phyloP scores from a whole-genome alignment of 2,113 vertebrate genomes.

The Arvicanthis niloticus region DNA sequence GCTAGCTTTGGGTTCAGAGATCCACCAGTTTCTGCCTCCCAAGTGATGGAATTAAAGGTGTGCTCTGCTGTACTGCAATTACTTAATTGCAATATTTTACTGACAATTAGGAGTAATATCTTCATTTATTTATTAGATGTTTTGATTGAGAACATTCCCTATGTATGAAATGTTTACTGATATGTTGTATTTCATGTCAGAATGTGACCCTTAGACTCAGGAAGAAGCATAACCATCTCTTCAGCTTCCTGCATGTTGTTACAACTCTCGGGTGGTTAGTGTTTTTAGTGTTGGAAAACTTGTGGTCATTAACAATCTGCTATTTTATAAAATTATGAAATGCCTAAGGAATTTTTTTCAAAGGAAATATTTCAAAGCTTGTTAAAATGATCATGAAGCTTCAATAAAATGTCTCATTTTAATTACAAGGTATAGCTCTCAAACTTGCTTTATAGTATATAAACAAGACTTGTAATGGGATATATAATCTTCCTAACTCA shows the following conservation, averaged over 20 bases:
- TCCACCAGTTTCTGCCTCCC: not conserved
- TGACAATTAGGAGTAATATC: conserved; percentile 21
- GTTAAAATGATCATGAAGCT: conserved; percentile 60
- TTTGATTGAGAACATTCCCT: conserved; percentile 44
- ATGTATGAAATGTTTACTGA: conserved; percentile 2
- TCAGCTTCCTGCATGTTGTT: conserved; percentile 21
- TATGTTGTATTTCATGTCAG: conserved; percentile 45
- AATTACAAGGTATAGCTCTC: conserved; percentile 55
- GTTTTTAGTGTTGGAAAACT: conserved; percentile 30
- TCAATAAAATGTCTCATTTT: conserved; percentile 60
- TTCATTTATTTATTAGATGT: conserved; percentile 27
- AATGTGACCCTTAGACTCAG: conserved; percentile 41
- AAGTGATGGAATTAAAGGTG: not conserved
- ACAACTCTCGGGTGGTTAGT: not conserved
- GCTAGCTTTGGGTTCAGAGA: not conserved
- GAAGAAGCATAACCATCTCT: not conserved
- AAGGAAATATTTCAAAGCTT: conserved; percentile 45
- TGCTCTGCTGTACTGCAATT: not conserved
- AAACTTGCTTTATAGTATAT: conserved; percentile 52
- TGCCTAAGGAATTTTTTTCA: conserved; percentile 56
- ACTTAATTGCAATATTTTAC: conserved; percentile 47
- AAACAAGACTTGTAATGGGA: conserved; percentile 50
- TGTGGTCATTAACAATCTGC: conserved; percentile 56
- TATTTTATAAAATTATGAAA: conserved; percentile 65
- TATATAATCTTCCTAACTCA: conserved; percentile 44